A percentile compares a stretch with the other conserved stretches of the same genome.
phyloP scores from a whole-genome alignment of 1,140 invertebrate species.

The Cyclargus thomasi region DNA sequence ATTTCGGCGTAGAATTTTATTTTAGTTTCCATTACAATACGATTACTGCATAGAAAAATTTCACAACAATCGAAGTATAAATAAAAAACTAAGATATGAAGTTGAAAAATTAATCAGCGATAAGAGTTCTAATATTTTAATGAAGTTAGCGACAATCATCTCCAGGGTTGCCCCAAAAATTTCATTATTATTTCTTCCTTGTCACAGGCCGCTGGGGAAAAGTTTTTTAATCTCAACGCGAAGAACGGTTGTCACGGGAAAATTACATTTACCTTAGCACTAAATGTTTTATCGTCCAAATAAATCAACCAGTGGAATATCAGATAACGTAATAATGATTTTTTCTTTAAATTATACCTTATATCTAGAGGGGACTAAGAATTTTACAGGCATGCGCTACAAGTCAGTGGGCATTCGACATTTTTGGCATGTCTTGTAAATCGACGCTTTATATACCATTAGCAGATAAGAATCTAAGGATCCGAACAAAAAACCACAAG shows the following conservation, averaged over 20 bases:
- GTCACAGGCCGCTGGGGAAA: conserved; percentile 38
- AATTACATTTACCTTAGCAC: conserved; percentile 50
- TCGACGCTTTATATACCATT: not conserved
- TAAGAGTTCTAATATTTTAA: conserved; percentile 38
- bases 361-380: no score
- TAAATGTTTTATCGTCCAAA: conserved; percentile 49
- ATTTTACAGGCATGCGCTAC: no score
- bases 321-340: conserved; percentile 21
- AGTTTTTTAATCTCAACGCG: conserved; percentile 65
- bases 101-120: conserved; percentile 9
- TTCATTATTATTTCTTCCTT: conserved; percentile 50
- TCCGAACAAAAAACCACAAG: not conserved
- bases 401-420: no score
- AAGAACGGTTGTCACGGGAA: conserved; percentile 42
- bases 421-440: no score
- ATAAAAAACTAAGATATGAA: not conserved
- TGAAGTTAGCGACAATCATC: conserved; percentile 45
- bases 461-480: not conserved
- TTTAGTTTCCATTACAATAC: no score
- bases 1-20: no score
- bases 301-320: conserved; percentile 49
- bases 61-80: not conserved
- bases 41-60: not conserved
- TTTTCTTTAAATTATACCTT: not conserved
- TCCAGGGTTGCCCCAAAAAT: conserved; percentile 39